phyloP scores from a whole-genome alignment of 2,113 vertebrate genomes.

The Varanus salvator region DNA sequence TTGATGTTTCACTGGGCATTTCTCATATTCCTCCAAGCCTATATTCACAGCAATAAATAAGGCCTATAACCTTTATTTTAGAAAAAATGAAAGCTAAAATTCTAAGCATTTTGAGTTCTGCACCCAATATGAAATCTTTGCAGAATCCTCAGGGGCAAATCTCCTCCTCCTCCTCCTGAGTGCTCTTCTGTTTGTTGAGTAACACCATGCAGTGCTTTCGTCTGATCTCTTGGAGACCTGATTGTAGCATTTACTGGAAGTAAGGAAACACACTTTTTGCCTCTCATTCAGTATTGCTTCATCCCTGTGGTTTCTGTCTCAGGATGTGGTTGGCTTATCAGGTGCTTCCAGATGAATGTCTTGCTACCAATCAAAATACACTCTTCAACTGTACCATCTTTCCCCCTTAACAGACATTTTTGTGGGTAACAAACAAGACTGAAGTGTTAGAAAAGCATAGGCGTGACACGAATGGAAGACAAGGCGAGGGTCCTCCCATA shows the following conservation, averaged over 20 bases:
- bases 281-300: neutral
- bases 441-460: neutral
- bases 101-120: neutral
- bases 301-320: neutral
- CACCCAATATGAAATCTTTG: neutral
- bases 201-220: neutral
- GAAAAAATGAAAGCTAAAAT: neutral
- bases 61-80: neutral
- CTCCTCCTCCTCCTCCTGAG: neutral
- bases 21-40: neutral
- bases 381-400: neutral
- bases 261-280: neutral
- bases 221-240: neutral
- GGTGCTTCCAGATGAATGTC: neutral
- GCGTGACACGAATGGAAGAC: neutral
- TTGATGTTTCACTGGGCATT: neutral
- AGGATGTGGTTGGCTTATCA: slow-evolving; percentile 2
- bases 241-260: neutral
- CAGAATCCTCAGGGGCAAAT: neutral
- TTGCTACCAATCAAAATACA: neutral
- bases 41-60: neutral
- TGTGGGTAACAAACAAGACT: neutral
- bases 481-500: too few species aligned
- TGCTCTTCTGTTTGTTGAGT: neutral
- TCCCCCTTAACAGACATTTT: neutral